Conservation (phyloP, 1,140 invertebrate species). For the Tetramorium simillimum region DNA sequence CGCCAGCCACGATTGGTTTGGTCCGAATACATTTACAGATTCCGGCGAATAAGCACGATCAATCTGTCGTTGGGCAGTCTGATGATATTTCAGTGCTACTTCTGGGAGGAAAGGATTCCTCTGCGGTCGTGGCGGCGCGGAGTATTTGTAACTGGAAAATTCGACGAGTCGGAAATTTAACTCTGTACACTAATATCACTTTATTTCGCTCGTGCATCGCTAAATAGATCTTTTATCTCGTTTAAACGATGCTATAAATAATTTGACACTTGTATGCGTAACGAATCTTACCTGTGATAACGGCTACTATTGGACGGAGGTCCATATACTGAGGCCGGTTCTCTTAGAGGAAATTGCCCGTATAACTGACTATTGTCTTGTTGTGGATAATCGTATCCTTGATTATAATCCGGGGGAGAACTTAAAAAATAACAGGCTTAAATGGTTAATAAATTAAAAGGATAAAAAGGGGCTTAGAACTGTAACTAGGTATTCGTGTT, state of each 20-base stretch:
- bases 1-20: conserved; percentile 72
- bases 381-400: conserved; percentile 78
- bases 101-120: conserved; percentile 65
- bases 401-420: conserved; percentile 71
- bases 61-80: conserved; percentile 21
- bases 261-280: background rate
- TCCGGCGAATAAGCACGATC: conserved; percentile 48
- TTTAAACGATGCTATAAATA: background rate
- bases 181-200: background rate
- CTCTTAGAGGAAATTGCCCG: conserved; percentile 64
- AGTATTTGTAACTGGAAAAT: conserved; percentile 68
- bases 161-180: background rate
- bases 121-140: conserved; percentile 42
- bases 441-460: too few relatives aligned
- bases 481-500: too few relatives aligned
- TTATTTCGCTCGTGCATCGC: background rate
- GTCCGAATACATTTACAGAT: conserved; percentile 49
- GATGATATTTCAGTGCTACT: conserved; percentile 38
- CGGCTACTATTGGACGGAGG: conserved; percentile 71
- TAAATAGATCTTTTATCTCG: background rate
- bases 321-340: conserved; percentile 72
- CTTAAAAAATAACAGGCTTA: conserved; percentile 51
- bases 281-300: conserved; percentile 57
- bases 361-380: conserved; percentile 73
- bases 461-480: too few relatives aligned